Evolutionary conservation across 2,797 vertebrate species (phyloP), one percentile per base, ranked within the genome.

Genomic region (Sebastes hubbsi): DNA sequence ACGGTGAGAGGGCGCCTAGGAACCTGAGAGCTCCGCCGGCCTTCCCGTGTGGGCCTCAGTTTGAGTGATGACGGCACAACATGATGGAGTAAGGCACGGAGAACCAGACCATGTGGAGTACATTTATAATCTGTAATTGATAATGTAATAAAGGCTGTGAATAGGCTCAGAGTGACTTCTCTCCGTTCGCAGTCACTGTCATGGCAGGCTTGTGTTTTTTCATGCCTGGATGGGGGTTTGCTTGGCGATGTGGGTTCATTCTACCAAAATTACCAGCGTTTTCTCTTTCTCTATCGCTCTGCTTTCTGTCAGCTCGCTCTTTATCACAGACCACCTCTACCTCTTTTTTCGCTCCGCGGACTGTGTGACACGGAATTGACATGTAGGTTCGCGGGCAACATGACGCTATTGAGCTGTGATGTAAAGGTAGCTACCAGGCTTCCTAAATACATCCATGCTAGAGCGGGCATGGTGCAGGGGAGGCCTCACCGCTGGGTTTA

Each of bases 81-180:
- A 91, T 96, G 95, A 96, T 95, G 92, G 94, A 96, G 95, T 93
- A 94, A 93, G 88, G 89, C 87, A 60, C 74, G 29, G 90, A 90
- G 86, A 91, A 94, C 75, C 92, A 93, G 93, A 84, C 87, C 84
- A 79, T 74, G 91, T 80, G 87, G 85, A 92, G 92, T 91, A 92
- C 94, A 93, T 95, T 96, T 94, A 95, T 94, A 95, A 94, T 93
- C 83, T 88, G 90, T 94, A 95, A 95, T 95, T 95, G 95, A 95
- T 95, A 95, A 95, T 92, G 88, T 87, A 94, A 95, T 96, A 94
- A 95, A 93, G 85, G 86, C 87, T 82, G 91, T 89, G 92, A 94
- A 93, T 93, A 91, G 89, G 87, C 85, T 88, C 81, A 38, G 82
- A 89, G 88, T 90, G 91, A 92, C 90, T 89, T 87, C 88, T 87